Evolutionary conservation across 2,888 invertebrate species (phyloP).

Genomic region (Norana najaformis): DNA sequence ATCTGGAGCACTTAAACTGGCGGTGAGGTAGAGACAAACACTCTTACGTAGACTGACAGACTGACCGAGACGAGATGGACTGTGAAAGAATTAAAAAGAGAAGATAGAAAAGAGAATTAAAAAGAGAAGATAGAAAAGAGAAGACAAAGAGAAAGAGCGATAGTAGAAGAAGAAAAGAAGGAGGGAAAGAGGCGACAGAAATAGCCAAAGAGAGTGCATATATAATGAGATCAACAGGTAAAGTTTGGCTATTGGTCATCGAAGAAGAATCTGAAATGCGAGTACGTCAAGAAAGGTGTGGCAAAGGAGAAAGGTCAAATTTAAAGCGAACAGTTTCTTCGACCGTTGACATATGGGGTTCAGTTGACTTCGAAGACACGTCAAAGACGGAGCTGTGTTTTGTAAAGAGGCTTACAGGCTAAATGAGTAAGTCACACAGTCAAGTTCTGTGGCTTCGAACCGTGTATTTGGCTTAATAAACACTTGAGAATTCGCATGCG

Average conservation of each 20-base stretch:
- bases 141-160: background rate
- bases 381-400: background rate
- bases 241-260: background rate
- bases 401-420: background rate
- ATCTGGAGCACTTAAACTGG: no score
- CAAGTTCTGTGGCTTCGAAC: background rate
- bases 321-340: background rate
- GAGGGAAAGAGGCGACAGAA: no score
- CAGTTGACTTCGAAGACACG: background rate
- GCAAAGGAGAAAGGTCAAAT: background rate
- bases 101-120: background rate
- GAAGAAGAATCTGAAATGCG: background rate
- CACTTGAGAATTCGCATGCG: constrained; percentile 3
- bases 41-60: background rate
- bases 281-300: background rate
- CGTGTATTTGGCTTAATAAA: background rate
- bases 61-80: no score
- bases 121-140: background rate
- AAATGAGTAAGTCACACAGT: background rate
- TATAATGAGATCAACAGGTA: no score
- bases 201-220: no score
- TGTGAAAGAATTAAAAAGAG: no score
- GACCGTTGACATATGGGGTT: background rate
- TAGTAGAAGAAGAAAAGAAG: background rate
- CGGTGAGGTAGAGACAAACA: background rate